Evolutionary conservation across 30 jellyfish, hydroid and myxozoan species (phyloP), one percentile per base, ranked within the genome.

Genomic region (Aurelia coerulea): DNA sequence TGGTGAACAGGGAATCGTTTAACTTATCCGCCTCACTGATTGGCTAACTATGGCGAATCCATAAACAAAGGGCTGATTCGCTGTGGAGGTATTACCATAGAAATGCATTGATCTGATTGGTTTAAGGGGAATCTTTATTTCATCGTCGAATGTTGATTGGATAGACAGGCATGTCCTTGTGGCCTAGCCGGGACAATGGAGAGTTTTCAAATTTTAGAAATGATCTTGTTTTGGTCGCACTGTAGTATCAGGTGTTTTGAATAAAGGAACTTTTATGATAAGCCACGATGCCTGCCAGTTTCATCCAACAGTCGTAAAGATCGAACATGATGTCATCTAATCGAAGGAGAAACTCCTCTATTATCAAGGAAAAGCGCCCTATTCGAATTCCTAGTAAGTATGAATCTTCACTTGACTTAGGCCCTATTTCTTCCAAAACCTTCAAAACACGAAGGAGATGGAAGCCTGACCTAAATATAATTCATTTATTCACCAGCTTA

Each of bases 151-250:
- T 5, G 52, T 50, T 84, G 93, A 84, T 84, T 84, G 93, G 93
- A 78, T 50, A 53, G 37, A 63, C 52, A 5, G 84, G 82, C 73
- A 71, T 84, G 93, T 84, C 85, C 93, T 84, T 84, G 93, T 84
- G 93, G 93, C 88, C 82, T 73, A 75, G 29, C 68, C 88, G 85
- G 64, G 72, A 84, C 93, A 84, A 84, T 73, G 93, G 80, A 65
- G 88, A 84, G 82, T 84, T 83, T 84, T 84, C 93, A 84, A 84
- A 84, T 84, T 84, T 74, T 77, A 84, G 93, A 84, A 84, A 84
- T 84, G 93, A 84, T 84, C 93, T 84, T 84, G 93, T 84, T 83
- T 83, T 84, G 93, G 79, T 84, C 82, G 84, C 88, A 79, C 60
- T 84, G 82, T 73, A 64, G 78, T 62, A 84, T 84, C 93, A 84